Evolutionary conservation across 2,113 vertebrate genomes (phyloP).

Genomic region (Scomber scombrus): DNA sequence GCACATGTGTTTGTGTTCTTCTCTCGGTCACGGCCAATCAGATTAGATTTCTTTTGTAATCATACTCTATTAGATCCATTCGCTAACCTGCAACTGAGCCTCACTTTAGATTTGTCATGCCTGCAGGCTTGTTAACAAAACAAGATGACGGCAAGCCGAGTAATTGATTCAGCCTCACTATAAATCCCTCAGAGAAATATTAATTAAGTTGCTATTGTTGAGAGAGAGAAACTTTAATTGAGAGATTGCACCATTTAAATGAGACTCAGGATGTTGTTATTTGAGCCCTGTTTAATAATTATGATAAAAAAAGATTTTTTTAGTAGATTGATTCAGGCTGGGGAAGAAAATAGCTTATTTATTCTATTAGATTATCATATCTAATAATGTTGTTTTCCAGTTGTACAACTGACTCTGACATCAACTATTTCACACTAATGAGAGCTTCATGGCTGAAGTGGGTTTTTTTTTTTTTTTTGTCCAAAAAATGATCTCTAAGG

Average conservation of each 20-base stretch:
- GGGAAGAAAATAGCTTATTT: conserved; percentile 21
- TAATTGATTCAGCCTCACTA: conserved; percentile 69
- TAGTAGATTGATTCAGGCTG: conserved; percentile 59
- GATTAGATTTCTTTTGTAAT: conserved; percentile 49
- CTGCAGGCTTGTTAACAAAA: conserved; percentile 66
- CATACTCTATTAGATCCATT: conserved; percentile 31
- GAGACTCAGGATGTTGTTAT: conserved; percentile 44
- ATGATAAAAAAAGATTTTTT: not conserved
- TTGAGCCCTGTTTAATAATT: conserved; percentile 44
- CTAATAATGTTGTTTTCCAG: conserved; percentile 48
- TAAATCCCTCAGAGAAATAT: conserved; percentile 66
- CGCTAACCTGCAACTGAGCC: conserved; percentile 31
- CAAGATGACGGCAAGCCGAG: conserved; percentile 40
- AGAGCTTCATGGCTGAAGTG: conserved; percentile 26
- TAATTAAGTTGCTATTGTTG: conserved; percentile 64
- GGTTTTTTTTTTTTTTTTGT: conserved; percentile 13
- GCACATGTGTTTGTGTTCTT: conserved; percentile 1
- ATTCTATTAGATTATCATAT: conserved; percentile 5
- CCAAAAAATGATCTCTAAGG: too few relatives aligned
- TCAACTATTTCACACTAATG: conserved; percentile 42
- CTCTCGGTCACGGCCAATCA: conserved; percentile 22
- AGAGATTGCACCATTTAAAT: conserved; percentile 57
- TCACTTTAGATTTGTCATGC: conserved; percentile 27
- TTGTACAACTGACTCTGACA: conserved; percentile 55
- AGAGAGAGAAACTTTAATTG: conserved; percentile 58